Evolutionary conservation across 1,140 invertebrate species (phyloP).

Genomic region (Amphibalanus amphitrite): DNA sequence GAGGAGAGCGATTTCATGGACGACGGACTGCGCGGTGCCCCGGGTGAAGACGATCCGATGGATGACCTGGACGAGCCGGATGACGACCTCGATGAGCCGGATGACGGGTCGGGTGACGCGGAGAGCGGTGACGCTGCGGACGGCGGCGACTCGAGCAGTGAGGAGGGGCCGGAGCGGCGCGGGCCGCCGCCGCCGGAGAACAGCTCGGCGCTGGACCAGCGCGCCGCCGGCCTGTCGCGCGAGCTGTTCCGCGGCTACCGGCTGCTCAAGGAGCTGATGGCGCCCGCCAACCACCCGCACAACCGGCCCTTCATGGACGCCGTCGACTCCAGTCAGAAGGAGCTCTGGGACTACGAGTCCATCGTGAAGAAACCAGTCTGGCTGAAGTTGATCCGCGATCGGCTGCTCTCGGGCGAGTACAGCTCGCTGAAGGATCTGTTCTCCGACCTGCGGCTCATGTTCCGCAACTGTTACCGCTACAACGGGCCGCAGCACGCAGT

Average conservation of each 20-base stretch:
- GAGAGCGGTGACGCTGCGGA: no score
- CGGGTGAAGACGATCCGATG: no score
- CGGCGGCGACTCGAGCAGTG: neutral
- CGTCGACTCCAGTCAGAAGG: neutral
- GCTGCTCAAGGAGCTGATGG: neutral
- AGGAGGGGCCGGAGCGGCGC: neutral
- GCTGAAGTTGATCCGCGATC: neutral
- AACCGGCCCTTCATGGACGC: neutral
- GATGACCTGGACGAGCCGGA: no score
- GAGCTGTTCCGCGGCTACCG: neutral
- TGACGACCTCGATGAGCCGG: no score
- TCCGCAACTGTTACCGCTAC: conserved; percentile 34
- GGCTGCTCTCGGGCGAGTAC: neutral
- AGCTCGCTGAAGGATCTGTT: conserved; percentile 12
- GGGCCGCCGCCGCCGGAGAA: neutral
- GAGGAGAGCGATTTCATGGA: no score
- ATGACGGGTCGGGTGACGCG: no score
- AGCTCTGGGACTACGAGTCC: neutral
- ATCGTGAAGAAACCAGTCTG: neutral
- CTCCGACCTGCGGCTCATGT: conserved; percentile 29
- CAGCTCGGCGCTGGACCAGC: neutral
- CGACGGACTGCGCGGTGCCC: no score
- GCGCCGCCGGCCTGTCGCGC: neutral
- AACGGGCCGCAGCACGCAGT: conserved; percentile 30
- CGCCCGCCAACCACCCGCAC: neutral